A percentile compares a stretch with the other conserved stretches of the same genome.
phyloP scores from a whole-genome alignment of 37 sponge, comb jelly and placozoan genomes.

The Halichondria panicea region DNA sequence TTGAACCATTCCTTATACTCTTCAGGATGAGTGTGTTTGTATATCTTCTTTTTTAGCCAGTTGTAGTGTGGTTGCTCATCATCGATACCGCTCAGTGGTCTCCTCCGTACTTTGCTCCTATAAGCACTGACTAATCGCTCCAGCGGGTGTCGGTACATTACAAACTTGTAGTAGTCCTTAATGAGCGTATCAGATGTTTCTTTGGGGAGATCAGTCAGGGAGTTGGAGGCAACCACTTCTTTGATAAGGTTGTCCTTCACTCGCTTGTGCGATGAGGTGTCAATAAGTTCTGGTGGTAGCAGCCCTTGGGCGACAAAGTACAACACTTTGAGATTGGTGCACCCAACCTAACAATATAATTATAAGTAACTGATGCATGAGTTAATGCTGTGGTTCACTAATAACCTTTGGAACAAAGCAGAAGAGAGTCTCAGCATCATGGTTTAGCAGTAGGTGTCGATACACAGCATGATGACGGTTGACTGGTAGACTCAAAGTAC shows the following conservation, averaged over 20 bases:
- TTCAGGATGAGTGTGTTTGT: conserved; percentile 13
- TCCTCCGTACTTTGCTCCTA: conserved; percentile 10
- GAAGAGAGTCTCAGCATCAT: not conserved
- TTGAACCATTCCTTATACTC: conserved; percentile 9
- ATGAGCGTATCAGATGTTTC: not conserved
- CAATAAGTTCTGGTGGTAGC: no score
- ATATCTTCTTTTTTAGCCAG: conserved; percentile 19
- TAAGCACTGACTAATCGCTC: conserved; percentile 40
- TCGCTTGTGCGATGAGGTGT: no score
- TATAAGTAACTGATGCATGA: not conserved
- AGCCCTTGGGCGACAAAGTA: conserved; percentile 13
- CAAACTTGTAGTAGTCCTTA: conserved; percentile 26
- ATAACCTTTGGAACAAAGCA: conserved; percentile 3
- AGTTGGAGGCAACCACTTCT: not conserved
- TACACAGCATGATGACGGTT: no score
- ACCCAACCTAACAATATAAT: conserved; percentile 3
- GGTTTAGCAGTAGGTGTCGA: conserved; percentile 7
- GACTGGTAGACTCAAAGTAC: no score
- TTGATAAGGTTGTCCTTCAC: conserved; percentile 3
- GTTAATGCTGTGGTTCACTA: not conserved
- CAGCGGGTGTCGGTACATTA: conserved; percentile 35
- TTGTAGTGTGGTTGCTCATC: conserved; percentile 19
- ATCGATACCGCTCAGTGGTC: conserved; percentile 5
- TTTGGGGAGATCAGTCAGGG: not conserved
- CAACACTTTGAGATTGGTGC: conserved; percentile 21